Base-by-base conservation (phyloP, 2,888 invertebrate species). In the Yponomeuta malinellus region DNA sequence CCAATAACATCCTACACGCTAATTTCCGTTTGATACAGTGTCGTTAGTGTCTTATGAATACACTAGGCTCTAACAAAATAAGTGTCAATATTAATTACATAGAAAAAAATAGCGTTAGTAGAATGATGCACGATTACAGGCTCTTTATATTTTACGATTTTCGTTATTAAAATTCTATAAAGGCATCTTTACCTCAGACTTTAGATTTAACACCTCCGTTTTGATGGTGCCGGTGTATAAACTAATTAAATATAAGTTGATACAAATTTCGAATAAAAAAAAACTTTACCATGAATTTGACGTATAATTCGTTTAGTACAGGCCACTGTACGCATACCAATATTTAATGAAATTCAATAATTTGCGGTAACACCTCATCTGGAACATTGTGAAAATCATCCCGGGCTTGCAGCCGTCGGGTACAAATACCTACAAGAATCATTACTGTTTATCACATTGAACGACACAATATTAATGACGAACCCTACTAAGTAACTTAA, bases 121-220 rank as follows among this genome's bases (percentile, higher is more conserved):
- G 86, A 89, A 88, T 86, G 89, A 89, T 87, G 90, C 88, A 85
- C 84, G 83, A 83, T 84, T 85, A 83, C 79, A 86, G 80, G 52
- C 15, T 59, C 52, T 33, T 83, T 83, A 86, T 78, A 85, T 81
- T 87, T 63, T 83, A 86, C 83, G 82, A 82, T 83, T 85, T 86
- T 84, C 84, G 79, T 88, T 85, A 83, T 85, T 88, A 85, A 88
- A 89, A 90, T 90, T 91, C 92, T 92, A 92, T 87, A 88, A 92
- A 92, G 92, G 92, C 92, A 91, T 90, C 91, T 89, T 90, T 86
- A 91, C 91, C 91, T 92, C 92, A 92, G 92, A 92, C 92, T 92
- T 92, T 88, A 90, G 89, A 88, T 89, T 90, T 87, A 83, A 88
- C 90, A 89, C 90, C 91, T 81, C 85, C 89, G 83, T 83, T 83